Evolutionary conservation across 2,888 invertebrate genomes (phyloP).

Genomic region (Microctonus brassicae): DNA sequence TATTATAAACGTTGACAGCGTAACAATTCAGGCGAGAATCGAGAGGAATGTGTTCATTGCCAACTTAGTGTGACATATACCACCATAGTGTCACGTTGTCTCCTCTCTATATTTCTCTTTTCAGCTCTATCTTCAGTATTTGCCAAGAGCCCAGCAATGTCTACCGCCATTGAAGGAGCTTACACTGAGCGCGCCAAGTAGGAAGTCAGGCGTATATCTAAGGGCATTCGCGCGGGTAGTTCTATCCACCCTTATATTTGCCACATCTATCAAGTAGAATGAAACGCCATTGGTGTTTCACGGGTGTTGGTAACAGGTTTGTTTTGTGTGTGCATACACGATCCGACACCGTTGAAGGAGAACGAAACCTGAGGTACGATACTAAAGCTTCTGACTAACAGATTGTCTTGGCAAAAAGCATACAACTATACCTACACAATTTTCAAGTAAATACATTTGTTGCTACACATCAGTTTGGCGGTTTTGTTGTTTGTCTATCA

Average conservation of each 20-base stretch:
- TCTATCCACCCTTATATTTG: slow-evolving; percentile 43
- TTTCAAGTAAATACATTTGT: neutral
- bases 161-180: slow-evolving; percentile 14
- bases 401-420: slow-evolving; percentile 38
- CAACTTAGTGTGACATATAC: neutral
- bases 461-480: neutral
- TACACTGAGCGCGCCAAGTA: slow-evolving; percentile 13
- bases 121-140: neutral
- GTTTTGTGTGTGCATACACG: neutral
- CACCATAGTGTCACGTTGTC: slow-evolving; percentile 11
- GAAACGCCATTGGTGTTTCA: slow-evolving; percentile 47
- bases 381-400: slow-evolving; percentile 36
- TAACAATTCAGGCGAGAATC: slow-evolving; percentile 9
- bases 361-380: slow-evolving; percentile 24
- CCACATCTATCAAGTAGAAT: slow-evolving; percentile 56
- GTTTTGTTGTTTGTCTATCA: neutral
- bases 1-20: neutral
- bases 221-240: slow-evolving; percentile 22
- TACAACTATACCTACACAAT: slow-evolving; percentile 15
- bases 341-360: slow-evolving; percentile 18
- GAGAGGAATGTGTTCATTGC: slow-evolving; percentile 23
- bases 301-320: slow-evolving; percentile 6
- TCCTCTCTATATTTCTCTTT: neutral
- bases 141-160: slow-evolving; percentile 3
- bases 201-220: slow-evolving; percentile 35